Conservation (phyloP, 30 jellyfish, hydroid and myxozoan species). For the Turritopsis rubra region DNA sequence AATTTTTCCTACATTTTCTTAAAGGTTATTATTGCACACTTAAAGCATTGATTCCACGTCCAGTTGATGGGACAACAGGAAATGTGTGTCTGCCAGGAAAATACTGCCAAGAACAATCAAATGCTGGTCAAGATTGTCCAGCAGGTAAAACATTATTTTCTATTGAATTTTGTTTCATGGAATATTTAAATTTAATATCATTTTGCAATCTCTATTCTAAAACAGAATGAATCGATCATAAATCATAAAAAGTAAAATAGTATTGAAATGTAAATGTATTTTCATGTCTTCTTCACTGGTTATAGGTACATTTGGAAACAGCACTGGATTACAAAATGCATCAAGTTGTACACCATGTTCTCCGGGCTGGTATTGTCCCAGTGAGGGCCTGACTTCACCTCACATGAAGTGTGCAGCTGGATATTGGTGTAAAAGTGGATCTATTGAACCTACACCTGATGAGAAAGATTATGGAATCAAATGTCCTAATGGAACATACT, state of each 20-base stretch:
- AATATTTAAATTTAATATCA: no score
- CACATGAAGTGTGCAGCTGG: slow-evolving; percentile 64
- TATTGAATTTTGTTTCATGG: not conserved
- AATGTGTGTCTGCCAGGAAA: slow-evolving; percentile 75
- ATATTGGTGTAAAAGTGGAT: slow-evolving; percentile 87
- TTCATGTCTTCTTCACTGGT: no score
- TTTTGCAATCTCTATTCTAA: not conserved
- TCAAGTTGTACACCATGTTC: slow-evolving; percentile 80
- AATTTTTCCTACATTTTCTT: not conserved
- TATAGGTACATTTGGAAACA: slow-evolving; percentile 82
- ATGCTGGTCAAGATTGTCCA: slow-evolving; percentile 72
- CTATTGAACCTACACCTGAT: slow-evolving; percentile 73
- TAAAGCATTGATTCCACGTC: slow-evolving; percentile 61
- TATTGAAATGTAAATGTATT: no score
- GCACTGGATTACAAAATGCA: slow-evolving; percentile 71
- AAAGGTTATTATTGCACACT: slow-evolving; percentile 69
- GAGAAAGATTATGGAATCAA: slow-evolving; percentile 61
- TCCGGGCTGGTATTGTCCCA: slow-evolving; percentile 95
- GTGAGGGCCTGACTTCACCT: slow-evolving; percentile 55
- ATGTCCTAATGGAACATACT: slow-evolving; percentile 85
- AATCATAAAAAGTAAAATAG: no score
- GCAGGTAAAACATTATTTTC: slow-evolving; percentile 35
- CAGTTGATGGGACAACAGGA: slow-evolving; percentile 78
- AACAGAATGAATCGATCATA: no score
- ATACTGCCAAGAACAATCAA: slow-evolving; percentile 71